These are phyloP conservation scores for Aphis gossypii DNA, from an alignment of 1,140 invertebrate genomes.

Conservation along the genomic window DNA sequence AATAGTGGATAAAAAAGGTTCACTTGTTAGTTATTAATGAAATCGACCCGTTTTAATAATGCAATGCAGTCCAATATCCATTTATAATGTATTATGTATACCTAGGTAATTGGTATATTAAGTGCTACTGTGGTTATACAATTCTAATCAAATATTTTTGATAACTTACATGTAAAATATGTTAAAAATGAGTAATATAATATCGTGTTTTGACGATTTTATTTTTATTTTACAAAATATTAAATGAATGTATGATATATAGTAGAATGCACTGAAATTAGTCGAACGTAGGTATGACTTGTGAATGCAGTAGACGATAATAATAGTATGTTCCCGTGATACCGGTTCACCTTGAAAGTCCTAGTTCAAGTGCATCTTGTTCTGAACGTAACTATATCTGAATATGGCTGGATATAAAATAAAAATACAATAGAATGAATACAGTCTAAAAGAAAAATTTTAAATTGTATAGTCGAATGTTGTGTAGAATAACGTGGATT, in stretches of 20 bases:
- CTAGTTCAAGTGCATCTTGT: conserved; percentile 51
- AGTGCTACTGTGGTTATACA: not conserved
- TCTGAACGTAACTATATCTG: not conserved
- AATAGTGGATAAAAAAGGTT: not conserved
- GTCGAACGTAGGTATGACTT: not conserved
- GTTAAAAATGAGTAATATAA: not conserved
- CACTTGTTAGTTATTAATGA: not conserved
- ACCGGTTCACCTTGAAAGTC: conserved; percentile 28
- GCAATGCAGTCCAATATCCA: not conserved
- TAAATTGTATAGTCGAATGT: not conserved
- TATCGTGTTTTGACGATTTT: not conserved
- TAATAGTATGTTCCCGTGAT: not conserved
- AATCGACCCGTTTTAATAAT: not conserved
- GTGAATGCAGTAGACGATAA: conserved; percentile 17
- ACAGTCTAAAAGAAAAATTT: not conserved
- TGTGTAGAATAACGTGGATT: not conserved
- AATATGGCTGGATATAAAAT: not conserved
- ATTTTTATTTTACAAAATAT: not conserved
- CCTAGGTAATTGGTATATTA: not conserved
- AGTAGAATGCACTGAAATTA: not conserved
- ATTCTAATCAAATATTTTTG: not conserved
- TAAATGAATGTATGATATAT: not conserved
- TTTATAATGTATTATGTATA: not conserved
- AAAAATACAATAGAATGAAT: not conserved
- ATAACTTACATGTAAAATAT: not conserved